phyloP scores from a whole-genome alignment of 2,888 invertebrate species.

The Ormyrus rosae region DNA sequence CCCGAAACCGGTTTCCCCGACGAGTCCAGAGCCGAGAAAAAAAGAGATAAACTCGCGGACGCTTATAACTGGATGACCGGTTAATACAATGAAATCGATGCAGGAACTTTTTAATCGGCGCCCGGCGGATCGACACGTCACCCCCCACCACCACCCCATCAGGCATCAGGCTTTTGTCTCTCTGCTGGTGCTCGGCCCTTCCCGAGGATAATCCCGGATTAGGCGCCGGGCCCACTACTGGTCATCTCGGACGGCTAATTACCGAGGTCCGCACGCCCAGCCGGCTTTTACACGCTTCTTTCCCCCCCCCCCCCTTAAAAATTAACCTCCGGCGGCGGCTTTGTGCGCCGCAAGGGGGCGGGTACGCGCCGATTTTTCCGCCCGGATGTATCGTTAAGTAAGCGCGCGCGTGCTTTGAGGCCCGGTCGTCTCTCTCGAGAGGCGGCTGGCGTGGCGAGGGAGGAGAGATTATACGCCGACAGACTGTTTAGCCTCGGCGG shows the following conservation, averaged over 20 bases:
- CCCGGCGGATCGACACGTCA: not conserved
- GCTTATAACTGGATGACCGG: constrained; percentile 39
- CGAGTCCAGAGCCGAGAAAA: too few species aligned
- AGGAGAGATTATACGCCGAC: too few species aligned
- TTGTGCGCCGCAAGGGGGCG: not conserved
- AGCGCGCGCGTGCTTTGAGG: too few species aligned
- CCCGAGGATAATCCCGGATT: constrained; percentile 26
- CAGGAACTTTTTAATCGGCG: constrained; percentile 50
- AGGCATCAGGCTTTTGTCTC: not conserved
- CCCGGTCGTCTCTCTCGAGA: too few species aligned
- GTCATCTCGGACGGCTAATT: constrained; percentile 1
- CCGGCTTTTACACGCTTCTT: constrained; percentile 13
- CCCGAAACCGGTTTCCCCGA: constrained; percentile 33
- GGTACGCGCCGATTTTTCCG: not conserved
- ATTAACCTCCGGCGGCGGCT: not conserved
- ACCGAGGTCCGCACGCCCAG: constrained; percentile 8
- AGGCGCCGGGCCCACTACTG: constrained; percentile 2
- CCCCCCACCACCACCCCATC: too few species aligned
- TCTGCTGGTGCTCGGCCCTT: not conserved
- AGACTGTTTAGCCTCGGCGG: too few species aligned
- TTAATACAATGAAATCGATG: constrained; percentile 66
- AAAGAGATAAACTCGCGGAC: not conserved
- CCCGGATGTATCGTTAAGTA: too few species aligned
- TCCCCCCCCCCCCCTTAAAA: not conserved
- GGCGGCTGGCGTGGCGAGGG: too few species aligned